Percentiles rank a stretch among this genome's conserved stretches.
Conservation (phyloP, 2,797 vertebrate species). For the Stomatorhinus walkeri region DNA sequence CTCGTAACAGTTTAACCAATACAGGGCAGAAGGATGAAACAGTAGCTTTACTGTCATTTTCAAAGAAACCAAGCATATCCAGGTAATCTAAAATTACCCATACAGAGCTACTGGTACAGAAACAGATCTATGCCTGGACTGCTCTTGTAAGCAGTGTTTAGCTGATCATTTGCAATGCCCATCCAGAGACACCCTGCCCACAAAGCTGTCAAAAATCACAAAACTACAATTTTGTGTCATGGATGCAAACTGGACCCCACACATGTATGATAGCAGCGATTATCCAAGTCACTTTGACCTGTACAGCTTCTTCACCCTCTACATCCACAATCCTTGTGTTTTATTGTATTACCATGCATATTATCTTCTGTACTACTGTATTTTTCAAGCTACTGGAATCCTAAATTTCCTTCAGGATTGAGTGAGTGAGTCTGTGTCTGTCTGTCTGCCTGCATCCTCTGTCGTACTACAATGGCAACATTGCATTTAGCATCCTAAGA, state of each 20-base stretch:
- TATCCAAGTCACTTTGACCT: background rate
- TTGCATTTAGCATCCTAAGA: background rate
- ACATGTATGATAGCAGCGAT: background rate
- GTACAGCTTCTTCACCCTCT: background rate
- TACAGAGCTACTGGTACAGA: background rate
- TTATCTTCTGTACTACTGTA: background rate
- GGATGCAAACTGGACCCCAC: background rate
- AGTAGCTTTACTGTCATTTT: constrained; percentile 45
- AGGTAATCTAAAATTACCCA: background rate
- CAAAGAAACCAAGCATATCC: constrained; percentile 36
- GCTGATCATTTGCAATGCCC: background rate
- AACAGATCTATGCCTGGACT: background rate
- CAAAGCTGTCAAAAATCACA: background rate
- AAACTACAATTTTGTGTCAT: background rate
- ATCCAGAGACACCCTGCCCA: background rate
- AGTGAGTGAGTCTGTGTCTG: background rate
- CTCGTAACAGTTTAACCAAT: constrained; percentile 30
- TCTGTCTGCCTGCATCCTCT: background rate
- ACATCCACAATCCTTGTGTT: background rate
- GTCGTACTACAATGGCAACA: background rate
- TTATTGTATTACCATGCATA: background rate
- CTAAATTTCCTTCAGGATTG: background rate
- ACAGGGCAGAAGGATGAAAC: constrained; percentile 41
- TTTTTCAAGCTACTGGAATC: background rate
- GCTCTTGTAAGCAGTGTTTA: background rate